Evolutionary conservation across 2,113 vertebrate genomes (phyloP).

Genomic region (Rhabdornis inornatus): DNA sequence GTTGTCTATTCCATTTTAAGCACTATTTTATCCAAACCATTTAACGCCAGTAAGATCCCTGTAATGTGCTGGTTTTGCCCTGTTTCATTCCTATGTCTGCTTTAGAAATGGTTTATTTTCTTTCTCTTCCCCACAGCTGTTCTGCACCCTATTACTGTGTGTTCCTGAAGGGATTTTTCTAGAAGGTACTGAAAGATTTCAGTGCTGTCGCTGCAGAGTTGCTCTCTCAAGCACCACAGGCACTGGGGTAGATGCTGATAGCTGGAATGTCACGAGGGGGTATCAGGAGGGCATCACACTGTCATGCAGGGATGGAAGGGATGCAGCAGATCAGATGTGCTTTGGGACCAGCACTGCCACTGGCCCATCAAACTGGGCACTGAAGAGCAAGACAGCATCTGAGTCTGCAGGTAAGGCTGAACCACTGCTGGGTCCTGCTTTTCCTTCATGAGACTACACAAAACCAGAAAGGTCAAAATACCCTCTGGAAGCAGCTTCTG

Average conservation of each 20-base stretch:
- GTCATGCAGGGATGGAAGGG: slow-evolving; percentile 73
- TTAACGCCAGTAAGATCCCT: not conserved
- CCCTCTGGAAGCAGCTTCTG: slow-evolving; percentile 75
- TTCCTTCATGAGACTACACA: slow-evolving; percentile 75
- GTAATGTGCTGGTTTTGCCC: not conserved
- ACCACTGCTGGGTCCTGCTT: slow-evolving; percentile 81
- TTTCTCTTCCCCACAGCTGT: not conserved
- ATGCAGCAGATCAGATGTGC: slow-evolving; percentile 76
- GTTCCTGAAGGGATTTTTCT: not conserved
- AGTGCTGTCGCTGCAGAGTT: not conserved
- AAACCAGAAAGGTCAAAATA: slow-evolving; percentile 57
- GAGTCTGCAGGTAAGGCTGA: slow-evolving; percentile 81
- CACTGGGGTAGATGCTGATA: not conserved
- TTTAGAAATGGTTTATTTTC: not conserved
- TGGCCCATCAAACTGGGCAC: slow-evolving; percentile 73
- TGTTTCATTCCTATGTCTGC: not conserved
- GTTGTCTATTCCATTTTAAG: not conserved
- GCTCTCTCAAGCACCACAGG: not conserved
- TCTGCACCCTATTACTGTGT: not conserved
- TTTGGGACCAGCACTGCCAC: slow-evolving; percentile 72
- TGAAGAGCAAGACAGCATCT: slow-evolving; percentile 70
- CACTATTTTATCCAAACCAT: not conserved
- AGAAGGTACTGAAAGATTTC: not conserved
- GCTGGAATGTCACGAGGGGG: not conserved
- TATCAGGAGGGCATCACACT: slow-evolving; percentile 69